phyloP scores from a whole-genome alignment of 1,140 invertebrate species.

The Akabosia matsudoensis region DNA sequence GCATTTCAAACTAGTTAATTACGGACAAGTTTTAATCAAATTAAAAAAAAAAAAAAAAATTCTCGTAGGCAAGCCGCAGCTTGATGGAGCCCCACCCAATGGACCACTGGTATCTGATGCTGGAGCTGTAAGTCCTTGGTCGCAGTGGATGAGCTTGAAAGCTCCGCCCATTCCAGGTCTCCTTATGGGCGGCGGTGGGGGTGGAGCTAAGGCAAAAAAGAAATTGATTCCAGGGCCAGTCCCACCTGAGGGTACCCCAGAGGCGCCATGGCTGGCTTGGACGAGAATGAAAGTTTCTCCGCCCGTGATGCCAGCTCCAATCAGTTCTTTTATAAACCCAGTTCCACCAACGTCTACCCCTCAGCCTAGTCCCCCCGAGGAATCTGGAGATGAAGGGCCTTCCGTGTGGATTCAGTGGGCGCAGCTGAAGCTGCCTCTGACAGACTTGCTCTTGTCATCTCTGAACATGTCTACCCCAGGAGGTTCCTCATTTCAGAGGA shows the following conservation, averaged over 20 bases:
- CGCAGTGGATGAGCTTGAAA: background rate
- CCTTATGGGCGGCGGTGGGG: too few relatives aligned
- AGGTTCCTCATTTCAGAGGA: too few relatives aligned
- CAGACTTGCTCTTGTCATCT: too few relatives aligned
- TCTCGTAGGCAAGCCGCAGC: background rate
- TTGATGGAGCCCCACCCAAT: background rate
- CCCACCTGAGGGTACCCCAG: background rate
- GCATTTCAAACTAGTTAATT: too few relatives aligned
- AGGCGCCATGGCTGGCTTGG: background rate
- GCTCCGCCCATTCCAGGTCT: background rate
- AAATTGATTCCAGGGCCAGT: background rate
- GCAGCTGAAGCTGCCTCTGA: background rate
- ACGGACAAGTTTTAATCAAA: too few relatives aligned
- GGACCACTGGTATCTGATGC: background rate
- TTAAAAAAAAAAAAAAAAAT: too few relatives aligned
- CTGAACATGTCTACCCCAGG: background rate
- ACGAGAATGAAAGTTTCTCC: slow-evolving; percentile 11
- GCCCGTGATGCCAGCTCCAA: background rate
- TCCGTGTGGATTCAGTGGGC: slow-evolving; percentile 8
- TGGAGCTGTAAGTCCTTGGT: background rate
- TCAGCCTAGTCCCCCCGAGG: background rate
- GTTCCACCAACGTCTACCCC: background rate
- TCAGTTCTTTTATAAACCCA: background rate
- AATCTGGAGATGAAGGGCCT: background rate
- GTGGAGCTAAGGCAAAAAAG: background rate